These are phyloP conservation scores for Bimastos eiseni DNA, from an alignment of 2,888 invertebrate species.

Conservation along the genomic window DNA sequence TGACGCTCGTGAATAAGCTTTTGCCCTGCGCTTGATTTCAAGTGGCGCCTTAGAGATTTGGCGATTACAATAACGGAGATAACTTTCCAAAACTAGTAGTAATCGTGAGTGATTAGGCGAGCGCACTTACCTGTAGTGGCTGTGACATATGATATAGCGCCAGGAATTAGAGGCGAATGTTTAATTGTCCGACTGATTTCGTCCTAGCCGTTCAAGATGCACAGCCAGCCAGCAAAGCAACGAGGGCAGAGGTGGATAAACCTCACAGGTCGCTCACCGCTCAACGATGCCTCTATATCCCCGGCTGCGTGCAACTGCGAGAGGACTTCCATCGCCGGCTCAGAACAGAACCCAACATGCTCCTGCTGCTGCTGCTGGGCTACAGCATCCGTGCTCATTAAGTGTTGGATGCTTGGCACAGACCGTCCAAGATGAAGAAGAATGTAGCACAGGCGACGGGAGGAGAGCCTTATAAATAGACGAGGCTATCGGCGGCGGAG, in stretches of 20 bases:
- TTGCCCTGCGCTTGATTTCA: no score
- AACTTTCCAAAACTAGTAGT: no score
- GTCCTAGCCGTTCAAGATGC: neutral
- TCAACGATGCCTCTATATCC: neutral
- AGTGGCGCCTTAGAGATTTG: no score
- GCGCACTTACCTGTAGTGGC: neutral
- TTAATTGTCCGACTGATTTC: neutral
- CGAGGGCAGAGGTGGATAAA: neutral
- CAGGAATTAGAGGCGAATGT: neutral
- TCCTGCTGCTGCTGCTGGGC: neutral
- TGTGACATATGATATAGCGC: neutral
- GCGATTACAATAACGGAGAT: no score
- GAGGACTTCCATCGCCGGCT: neutral
- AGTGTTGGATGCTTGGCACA: neutral
- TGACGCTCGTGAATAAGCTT: no score
- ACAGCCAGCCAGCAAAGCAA: neutral
- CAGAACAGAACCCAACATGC: neutral
- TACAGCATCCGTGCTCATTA: constrained; percentile 4
- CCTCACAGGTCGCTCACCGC: neutral
- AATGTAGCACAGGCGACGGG: neutral
- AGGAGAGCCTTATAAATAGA: neutral
- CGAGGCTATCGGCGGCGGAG: neutral
- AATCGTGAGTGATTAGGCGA: neutral
- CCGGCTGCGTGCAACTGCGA: neutral
- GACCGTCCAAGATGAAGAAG: neutral